Evolutionary conservation across 2,888 invertebrate genomes (phyloP).

Genomic region (Dryobotodes eremita): DNA sequence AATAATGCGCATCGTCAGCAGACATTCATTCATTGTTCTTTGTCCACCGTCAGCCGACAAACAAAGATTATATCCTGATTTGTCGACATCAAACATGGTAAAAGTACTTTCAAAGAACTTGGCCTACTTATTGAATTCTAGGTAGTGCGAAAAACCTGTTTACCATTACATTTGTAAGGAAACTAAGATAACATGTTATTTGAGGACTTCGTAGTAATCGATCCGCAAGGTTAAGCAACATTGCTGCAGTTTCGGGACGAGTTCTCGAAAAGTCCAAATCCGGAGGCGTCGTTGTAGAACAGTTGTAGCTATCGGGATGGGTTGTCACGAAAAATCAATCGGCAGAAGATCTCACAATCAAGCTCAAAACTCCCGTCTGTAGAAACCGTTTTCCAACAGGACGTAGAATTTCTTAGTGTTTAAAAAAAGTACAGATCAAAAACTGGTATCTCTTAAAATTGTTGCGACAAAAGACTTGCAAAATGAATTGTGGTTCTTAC

Average conservation of each 20-base stretch:
- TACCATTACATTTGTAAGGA: conserved; percentile 31
- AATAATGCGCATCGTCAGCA: neutral
- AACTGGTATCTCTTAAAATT: neutral
- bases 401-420: too few relatives aligned
- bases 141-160: conserved; percentile 36
- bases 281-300: neutral
- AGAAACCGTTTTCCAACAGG: neutral
- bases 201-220: conserved; percentile 32
- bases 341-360: neutral
- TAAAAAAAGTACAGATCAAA: neutral
- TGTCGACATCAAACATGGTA: conserved; percentile 30
- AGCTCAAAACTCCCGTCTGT: too few relatives aligned
- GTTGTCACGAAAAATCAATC: too few relatives aligned
- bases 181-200: conserved; percentile 45
- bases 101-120: conserved; percentile 47
- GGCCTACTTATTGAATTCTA: conserved; percentile 40
- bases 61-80: conserved; percentile 20
- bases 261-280: neutral
- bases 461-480: neutral
- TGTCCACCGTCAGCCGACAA: neutral
- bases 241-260: neutral
- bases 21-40: neutral
- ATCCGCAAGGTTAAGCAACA: conserved; percentile 32
- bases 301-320: neutral
- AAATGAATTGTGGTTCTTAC: conserved; percentile 69